These are phyloP conservation scores for Passer domesticus DNA, from an alignment of 2,113 vertebrate genomes.

Conservation along the genomic window DNA sequence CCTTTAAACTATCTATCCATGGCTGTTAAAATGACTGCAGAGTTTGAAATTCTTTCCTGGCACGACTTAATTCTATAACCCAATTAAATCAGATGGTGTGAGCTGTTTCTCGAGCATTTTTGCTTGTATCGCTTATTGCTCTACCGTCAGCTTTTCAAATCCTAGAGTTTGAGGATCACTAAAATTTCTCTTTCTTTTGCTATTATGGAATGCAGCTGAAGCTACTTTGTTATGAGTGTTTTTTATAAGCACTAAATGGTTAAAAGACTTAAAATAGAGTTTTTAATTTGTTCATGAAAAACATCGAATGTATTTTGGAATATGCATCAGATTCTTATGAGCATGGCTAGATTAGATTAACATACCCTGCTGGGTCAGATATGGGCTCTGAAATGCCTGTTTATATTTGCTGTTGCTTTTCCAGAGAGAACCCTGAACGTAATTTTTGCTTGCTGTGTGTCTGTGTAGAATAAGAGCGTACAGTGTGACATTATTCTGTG, in stretches of 20 bases:
- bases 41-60: constrained; percentile 44
- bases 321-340: not conserved
- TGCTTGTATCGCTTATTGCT: not conserved
- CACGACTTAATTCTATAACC: constrained; percentile 31
- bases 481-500: not conserved
- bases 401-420: not conserved
- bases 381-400: not conserved
- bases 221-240: not conserved
- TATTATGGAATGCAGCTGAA: not conserved
- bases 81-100: constrained; percentile 44
- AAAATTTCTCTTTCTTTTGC: not conserved
- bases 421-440: not conserved
- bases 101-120: not conserved
- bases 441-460: not conserved
- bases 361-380: not conserved
- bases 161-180: not conserved
- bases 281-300: not conserved
- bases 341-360: not conserved
- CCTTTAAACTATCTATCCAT: constrained; percentile 52
- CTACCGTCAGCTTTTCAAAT: not conserved
- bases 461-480: not conserved
- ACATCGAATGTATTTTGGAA: not conserved
- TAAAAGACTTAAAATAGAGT: not conserved
- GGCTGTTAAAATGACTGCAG: constrained; percentile 48
- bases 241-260: not conserved